Conservation (phyloP, 2,113 vertebrate genomes). For the Catharus bicknelli region DNA sequence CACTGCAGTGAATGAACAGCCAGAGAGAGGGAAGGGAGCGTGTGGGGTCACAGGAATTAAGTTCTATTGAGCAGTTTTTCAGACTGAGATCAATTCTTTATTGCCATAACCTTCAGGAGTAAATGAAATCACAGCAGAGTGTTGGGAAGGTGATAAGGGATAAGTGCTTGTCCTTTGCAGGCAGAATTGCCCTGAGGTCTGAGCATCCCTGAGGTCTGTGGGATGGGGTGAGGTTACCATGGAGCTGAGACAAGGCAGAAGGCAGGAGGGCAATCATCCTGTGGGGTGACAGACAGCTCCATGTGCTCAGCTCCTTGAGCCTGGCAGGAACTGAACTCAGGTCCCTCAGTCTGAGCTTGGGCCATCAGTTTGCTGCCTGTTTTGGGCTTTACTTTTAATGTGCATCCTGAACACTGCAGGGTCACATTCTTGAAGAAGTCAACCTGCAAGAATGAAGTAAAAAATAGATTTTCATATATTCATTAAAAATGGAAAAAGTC, state of each 20-base stretch:
- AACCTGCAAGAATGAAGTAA: neutral
- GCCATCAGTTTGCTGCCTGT: neutral
- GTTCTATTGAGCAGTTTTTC: neutral
- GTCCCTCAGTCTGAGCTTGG: neutral
- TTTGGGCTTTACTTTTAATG: neutral
- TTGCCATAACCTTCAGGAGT: neutral
- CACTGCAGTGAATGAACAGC: neutral
- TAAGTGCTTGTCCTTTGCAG: neutral
- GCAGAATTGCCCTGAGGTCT: neutral
- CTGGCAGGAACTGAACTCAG: neutral
- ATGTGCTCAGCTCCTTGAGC: neutral
- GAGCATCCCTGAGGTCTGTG: neutral
- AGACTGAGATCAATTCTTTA: neutral
- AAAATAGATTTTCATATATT: neutral
- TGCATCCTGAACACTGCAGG: neutral
- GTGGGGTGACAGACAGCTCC: neutral
- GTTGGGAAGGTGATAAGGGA: neutral
- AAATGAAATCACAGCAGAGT: neutral
- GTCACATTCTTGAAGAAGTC: neutral
- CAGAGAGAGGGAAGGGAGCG: fast-evolving
- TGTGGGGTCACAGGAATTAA: neutral
- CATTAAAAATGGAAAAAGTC: neutral
- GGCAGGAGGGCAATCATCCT: neutral
- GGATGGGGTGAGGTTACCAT: neutral
- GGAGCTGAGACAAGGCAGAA: neutral